Conservation (phyloP, 1,140 invertebrate species). For the Calliopsis andreniformis region DNA sequence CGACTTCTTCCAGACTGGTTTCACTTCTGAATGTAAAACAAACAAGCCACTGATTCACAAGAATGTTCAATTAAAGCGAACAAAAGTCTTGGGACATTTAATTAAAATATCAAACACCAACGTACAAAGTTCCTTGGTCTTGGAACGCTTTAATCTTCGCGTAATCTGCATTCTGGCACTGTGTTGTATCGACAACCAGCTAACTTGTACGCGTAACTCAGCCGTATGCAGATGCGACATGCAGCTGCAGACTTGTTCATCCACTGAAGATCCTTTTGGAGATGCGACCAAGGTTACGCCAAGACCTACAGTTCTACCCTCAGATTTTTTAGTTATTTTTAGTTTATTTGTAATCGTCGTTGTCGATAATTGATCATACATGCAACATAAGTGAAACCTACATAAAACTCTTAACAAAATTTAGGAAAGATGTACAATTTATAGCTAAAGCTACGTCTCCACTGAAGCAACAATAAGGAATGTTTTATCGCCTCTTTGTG, state of each 20-base stretch:
- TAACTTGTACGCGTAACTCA: conserved; percentile 33
- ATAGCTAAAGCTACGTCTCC: too few species aligned
- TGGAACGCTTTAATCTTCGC: conserved; percentile 28
- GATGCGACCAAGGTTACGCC: neutral
- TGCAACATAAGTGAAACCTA: too few species aligned
- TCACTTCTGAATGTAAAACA: neutral
- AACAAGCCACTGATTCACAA: conserved; percentile 26
- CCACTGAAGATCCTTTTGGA: neutral
- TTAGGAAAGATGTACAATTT: too few species aligned
- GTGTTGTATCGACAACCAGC: conserved; percentile 9
- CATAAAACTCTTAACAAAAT: too few species aligned
- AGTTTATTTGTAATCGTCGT: too few species aligned
- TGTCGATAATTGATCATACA: too few species aligned
- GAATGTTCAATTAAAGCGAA: conserved; percentile 15
- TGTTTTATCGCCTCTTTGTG: too few species aligned
- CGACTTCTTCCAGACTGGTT: neutral
- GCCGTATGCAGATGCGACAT: conserved; percentile 29
- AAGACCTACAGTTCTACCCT: too few species aligned
- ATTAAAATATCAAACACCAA: conserved; percentile 40
- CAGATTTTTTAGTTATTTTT: too few species aligned
- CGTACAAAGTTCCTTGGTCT: neutral
- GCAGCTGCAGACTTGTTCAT: conserved; percentile 34
- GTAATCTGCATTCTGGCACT: conserved; percentile 30
- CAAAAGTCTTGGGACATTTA: neutral
- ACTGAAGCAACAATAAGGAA: too few species aligned